Evolutionary conservation across 2,113 vertebrate genomes (phyloP), one percentile per base, ranked within the genome.

Genomic region (Muscicapa adusta): DNA sequence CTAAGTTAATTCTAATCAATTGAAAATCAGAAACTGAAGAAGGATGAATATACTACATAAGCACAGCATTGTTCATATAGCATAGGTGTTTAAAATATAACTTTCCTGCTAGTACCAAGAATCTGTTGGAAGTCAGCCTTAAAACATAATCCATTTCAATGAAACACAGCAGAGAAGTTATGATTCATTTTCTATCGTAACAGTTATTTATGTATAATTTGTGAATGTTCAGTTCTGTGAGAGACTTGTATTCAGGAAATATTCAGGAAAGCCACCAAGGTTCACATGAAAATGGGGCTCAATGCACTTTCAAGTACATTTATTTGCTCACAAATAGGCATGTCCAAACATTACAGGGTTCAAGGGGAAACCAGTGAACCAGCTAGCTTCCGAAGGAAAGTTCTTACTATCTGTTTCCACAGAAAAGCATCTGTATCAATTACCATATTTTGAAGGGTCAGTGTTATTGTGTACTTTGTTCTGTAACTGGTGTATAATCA

Each of bases 241-340:
- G 40, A 83, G 38, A 31, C 34, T 80, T 82, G 6, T 43, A 43
- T 45, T 94, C 78, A 70, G 43, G 29, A 60, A 65, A 43, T 57
- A n/a, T 38, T 77, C 56, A 38, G 25, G 86, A 83, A 88, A 79
- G 60, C 18, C 68, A 33, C 20, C 47, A 80, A 17, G 11, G 62
- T 76, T 93, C 42, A 60, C 33, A 25, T 66, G 60, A 85, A 85
- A 88, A 56, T 43, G 48, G 5, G 19, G 8, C 82, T 92, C 42
- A 56, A 1, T 70, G 25, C 43, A 54, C 53, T 91, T 90, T 84
- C 25, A 84, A 93, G 18, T 81, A 42, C 9, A 8, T 78, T 91
- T 88, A 81, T 84, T 96, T 96, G 70, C 36, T 92, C 25, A 89
- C 89, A 89, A 95, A 71, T 85, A 92, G 93, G 48, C 54, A 36